Conservation (phyloP, 2,888 invertebrate species). For the Pyrochroa serraticornis region DNA sequence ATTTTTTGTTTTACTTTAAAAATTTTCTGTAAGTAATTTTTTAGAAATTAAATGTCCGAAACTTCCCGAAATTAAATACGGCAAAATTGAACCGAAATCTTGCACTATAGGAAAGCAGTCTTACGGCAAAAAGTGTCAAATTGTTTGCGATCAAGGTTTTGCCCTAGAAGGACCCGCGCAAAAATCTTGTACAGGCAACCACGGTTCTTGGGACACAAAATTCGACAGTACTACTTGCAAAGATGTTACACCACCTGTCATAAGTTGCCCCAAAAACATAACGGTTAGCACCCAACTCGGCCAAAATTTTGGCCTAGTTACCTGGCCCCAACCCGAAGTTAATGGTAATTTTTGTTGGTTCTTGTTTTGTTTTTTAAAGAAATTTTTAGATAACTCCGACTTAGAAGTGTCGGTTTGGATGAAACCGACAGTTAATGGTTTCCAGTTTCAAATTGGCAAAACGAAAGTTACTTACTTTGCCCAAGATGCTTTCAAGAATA, state of each 20-base stretch:
- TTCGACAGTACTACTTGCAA: constrained; percentile 48
- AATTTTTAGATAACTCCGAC: constrained; percentile 65
- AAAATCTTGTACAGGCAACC: constrained; percentile 63
- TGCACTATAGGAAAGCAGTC: constrained; percentile 64
- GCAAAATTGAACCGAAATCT: constrained; percentile 60
- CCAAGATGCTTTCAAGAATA: constrained; percentile 66
- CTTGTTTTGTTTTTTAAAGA: constrained; percentile 1
- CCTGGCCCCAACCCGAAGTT: constrained; percentile 59
- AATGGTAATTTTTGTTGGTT: no score
- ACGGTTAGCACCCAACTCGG: constrained; percentile 57
- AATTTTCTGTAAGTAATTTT: constrained; percentile 16
- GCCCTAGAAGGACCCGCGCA: constrained; percentile 62
- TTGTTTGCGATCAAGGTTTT: constrained; percentile 66
- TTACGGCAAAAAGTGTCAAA: constrained; percentile 65
- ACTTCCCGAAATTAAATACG: constrained; percentile 60
- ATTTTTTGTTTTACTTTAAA: constrained; percentile 30
- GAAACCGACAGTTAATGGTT: constrained; percentile 62
- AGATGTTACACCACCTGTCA: constrained; percentile 66
- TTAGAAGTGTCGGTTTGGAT: constrained; percentile 62
- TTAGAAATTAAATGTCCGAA: constrained; percentile 55
- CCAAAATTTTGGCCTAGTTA: constrained; percentile 61
- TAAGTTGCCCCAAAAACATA: constrained; percentile 65
- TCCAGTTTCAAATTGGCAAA: constrained; percentile 65
- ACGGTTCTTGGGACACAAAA: constrained; percentile 63
- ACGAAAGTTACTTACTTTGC: constrained; percentile 67